Conservation (phyloP, 2,797 vertebrate genomes). For the Apogon hyalosoma region DNA sequence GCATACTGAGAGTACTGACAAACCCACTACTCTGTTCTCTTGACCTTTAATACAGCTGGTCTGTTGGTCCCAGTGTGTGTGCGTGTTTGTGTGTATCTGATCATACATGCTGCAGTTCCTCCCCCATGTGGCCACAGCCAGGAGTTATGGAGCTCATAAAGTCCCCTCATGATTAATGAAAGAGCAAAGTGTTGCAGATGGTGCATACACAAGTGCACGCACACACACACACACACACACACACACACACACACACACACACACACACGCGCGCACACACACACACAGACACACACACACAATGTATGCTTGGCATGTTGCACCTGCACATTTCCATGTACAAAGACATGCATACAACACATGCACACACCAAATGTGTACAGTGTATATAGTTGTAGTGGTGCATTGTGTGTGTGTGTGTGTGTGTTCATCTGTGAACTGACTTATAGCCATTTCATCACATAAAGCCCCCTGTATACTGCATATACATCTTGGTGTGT, state of each 20-base stretch:
- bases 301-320: constrained; percentile 15
- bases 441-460: constrained; percentile 1
- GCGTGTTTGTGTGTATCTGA: constrained; percentile 5
- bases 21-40: constrained; percentile 27
- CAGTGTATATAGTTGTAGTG: not conserved
- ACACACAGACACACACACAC: constrained; percentile 15
- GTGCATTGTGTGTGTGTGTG: no score
- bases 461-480: not conserved
- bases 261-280: constrained; percentile 20
- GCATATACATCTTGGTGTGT: not conserved
- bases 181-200: constrained; percentile 58
- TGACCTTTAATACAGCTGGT: constrained; percentile 59
- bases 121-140: constrained; percentile 55
- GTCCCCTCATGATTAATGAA: constrained; percentile 72
- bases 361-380: constrained; percentile 10
- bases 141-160: constrained; percentile 62
- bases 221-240: constrained; percentile 21
- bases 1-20: constrained; percentile 36
- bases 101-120: constrained; percentile 40
- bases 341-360: constrained; percentile 18
- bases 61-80: constrained; percentile 19
- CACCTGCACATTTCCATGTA: constrained; percentile 3
- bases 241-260: no score
- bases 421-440: not conserved
- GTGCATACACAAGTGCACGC: constrained; percentile 28